These are phyloP conservation scores for Cataglyphis livida DNA, from an alignment of 2,888 invertebrate species.

Conservation along the genomic window DNA sequence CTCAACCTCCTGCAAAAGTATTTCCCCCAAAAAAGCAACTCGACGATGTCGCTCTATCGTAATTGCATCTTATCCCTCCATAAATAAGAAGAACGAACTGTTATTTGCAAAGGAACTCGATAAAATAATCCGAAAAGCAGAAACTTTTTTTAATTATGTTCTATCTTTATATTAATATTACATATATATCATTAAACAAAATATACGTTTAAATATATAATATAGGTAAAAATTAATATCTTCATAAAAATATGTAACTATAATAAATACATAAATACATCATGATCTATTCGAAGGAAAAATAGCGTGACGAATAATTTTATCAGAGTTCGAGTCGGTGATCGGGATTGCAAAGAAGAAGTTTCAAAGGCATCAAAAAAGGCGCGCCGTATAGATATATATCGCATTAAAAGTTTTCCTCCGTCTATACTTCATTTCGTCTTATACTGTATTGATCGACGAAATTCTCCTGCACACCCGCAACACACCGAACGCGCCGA, in stretches of 20 bases:
- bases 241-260: background rate
- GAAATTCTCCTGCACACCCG: slow-evolving; percentile 46
- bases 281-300: background rate
- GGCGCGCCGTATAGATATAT: slow-evolving; percentile 27
- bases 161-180: background rate
- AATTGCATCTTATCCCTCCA: background rate
- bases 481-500: slow-evolving; percentile 44
- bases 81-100: slow-evolving; percentile 15
- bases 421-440: slow-evolving; percentile 57
- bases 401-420: slow-evolving; percentile 67
- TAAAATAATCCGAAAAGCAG: background rate
- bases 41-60: background rate
- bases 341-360: slow-evolving; percentile 32
- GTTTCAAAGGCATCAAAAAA: slow-evolving; percentile 33
- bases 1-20: background rate
- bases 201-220: background rate
- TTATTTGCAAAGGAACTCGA: background rate
- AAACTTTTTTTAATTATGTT: background rate
- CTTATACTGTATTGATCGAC: slow-evolving; percentile 61
- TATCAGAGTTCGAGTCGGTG: slow-evolving; percentile 9
- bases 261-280: background rate
- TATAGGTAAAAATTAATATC: background rate
- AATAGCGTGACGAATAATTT: background rate
- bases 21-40: background rate
- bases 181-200: background rate